These are phyloP conservation scores for Brachypodius melanocephalos DNA, from an alignment of 2,113 vertebrate species.

Conservation along the genomic window DNA sequence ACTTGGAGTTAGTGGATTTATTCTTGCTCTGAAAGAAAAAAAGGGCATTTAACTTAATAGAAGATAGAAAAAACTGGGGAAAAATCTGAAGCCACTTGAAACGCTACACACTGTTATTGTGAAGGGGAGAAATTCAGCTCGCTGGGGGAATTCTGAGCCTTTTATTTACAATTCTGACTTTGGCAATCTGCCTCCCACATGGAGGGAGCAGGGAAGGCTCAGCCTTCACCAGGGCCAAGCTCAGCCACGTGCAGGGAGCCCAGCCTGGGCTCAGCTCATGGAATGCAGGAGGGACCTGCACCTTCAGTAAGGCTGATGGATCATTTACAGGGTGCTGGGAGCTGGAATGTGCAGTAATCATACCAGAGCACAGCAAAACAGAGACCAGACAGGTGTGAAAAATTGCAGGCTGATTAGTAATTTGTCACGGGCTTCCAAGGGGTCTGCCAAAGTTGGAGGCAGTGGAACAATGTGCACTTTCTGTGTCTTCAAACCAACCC, in stretches of 20 bases:
- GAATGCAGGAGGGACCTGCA: background rate
- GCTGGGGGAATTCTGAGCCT: background rate
- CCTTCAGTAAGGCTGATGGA: background rate
- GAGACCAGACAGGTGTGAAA: background rate
- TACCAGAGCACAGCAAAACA: background rate
- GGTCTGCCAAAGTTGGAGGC: background rate
- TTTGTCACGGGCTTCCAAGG: conserved; percentile 4
- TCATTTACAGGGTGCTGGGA: conserved; percentile 16
- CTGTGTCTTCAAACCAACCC: background rate
- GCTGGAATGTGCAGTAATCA: background rate
- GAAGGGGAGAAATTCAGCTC: background rate
- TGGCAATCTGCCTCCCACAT: background rate
- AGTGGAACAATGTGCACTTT: background rate
- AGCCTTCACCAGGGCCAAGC: accelerated
- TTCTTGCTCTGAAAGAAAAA: background rate
- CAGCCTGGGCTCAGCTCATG: background rate
- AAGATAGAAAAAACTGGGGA: background rate
- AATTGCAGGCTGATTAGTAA: background rate
- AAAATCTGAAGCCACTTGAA: background rate
- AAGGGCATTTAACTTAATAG: background rate
- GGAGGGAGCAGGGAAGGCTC: background rate
- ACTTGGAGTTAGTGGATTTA: background rate
- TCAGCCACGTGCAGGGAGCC: background rate
- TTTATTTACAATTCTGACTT: background rate
- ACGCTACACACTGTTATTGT: background rate